Conservation (phyloP, 2,113 vertebrate genomes). For the Tricholaema leucomelas region DNA sequence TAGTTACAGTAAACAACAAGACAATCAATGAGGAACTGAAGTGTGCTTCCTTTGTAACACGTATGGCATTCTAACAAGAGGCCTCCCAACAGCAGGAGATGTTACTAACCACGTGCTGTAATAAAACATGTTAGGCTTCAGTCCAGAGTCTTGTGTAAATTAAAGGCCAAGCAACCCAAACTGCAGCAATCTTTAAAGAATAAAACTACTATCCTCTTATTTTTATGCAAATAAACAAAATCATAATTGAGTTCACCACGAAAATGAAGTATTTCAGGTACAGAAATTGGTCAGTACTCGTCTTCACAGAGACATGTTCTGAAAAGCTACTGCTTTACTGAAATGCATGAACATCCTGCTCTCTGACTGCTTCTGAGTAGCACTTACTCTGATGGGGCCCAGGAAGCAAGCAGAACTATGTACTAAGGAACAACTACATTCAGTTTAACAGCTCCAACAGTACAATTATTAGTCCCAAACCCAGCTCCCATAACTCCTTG, state of each 20-base stretch:
- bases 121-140: not conserved
- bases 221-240: not conserved
- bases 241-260: not conserved
- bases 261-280: not conserved
- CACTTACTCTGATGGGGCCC: not conserved
- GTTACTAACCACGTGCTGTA: not conserved
- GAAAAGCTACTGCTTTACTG: not conserved
- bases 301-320: not conserved
- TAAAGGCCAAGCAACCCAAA: not conserved
- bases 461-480: not conserved
- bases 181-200: not conserved
- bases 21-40: not conserved
- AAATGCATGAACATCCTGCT: not conserved
- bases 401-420: not conserved
- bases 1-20: constrained; percentile 18
- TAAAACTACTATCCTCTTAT: not conserved
- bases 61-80: not conserved
- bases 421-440: not conserved
- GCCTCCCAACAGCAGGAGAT: not conserved
- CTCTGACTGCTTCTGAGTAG: not conserved
- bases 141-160: not conserved
- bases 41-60: not conserved
- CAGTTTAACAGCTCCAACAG: not conserved
- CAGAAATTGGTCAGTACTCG: not conserved
- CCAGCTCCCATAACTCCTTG: not conserved